Evolutionary conservation across 2,888 invertebrate species (phyloP), one percentile per base, ranked within the genome.

Genomic region (Caenorhabditis japonica): DNA sequence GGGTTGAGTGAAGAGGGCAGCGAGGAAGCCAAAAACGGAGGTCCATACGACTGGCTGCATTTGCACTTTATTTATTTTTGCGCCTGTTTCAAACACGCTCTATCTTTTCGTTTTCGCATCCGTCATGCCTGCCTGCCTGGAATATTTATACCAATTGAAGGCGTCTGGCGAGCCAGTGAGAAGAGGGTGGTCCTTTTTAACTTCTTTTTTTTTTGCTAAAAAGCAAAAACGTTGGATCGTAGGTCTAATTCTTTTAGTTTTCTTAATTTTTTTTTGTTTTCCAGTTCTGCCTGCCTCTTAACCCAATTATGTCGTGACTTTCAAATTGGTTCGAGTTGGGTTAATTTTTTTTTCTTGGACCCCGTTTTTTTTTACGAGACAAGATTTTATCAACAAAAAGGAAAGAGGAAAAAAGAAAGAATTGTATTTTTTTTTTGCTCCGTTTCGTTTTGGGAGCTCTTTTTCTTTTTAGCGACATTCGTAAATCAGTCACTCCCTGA

Each of bases 21-120:
- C 39, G 49, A 44, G 58, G 36, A 21, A 39, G 19, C 3, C 15
- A 39, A 39, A 51, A 43, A 41, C 51, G 44, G 68, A 59, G 58
- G 68, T 68, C 68, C 66, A 47, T 27, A 51, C 56, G 41, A 30
- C 43, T 51, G 56, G 49, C 66, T 51, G 66, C 66, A 66, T 66
- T 66, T 66, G 66, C 66, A 66, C 66, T 66, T 66, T 66, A 66
- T 66, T 66, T 66, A 66, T 66, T 66, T 64, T 66, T 66, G 66
- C 66, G 66, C 66, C 56, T 66, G 66, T 66, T 66, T 66, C 66
- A 66, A 66, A 66, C 66, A 66, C 47, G 36, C 66, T 66, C 66
- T 52, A 68, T 68, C 58, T 68, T 68, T 68, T 52, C n/a, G n/a
- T n/a, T n/a, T n/a, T n/a, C 58, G 51, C 58, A 51, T 51, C 56